Evolutionary conservation across 2,113 vertebrate species (phyloP).

Genomic region (Pitta sordida): DNA sequence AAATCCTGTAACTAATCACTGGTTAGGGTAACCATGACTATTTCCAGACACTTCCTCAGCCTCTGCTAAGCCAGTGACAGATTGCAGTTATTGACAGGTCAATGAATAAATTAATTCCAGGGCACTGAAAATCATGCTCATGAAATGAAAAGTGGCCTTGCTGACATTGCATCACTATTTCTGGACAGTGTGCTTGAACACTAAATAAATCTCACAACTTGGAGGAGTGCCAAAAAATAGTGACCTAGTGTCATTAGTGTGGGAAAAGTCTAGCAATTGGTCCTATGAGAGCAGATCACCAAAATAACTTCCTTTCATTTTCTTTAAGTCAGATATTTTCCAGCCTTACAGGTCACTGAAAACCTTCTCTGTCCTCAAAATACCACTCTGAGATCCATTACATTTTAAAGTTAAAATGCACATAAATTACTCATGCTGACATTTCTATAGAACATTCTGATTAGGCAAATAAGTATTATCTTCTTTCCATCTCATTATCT

Average conservation of each 20-base stretch:
- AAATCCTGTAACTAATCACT: constrained; percentile 38
- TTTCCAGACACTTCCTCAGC: constrained; percentile 49
- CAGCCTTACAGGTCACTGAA: neutral
- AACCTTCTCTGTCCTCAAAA: neutral
- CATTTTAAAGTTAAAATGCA: neutral
- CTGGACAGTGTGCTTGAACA: constrained; percentile 55
- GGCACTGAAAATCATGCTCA: constrained; percentile 60
- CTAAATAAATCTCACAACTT: constrained; percentile 63
- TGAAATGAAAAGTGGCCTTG: constrained; percentile 67
- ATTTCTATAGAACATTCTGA: neutral
- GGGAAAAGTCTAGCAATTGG: constrained; percentile 54
- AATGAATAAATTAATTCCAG: constrained; percentile 70
- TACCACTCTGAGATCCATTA: neutral
- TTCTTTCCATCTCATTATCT: constrained; percentile 31
- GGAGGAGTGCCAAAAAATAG: constrained; percentile 61
- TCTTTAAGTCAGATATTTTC: constrained; percentile 4
- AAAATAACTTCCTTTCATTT: constrained; percentile 48
- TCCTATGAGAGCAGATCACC: constrained; percentile 47
- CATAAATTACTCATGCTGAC: neutral
- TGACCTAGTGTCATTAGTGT: constrained; percentile 72
- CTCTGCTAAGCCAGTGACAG: constrained; percentile 50
- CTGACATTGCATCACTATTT: constrained; percentile 71
- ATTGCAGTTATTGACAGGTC: constrained; percentile 66
- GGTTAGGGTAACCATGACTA: constrained; percentile 16
- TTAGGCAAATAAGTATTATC: constrained; percentile 26